These are phyloP conservation scores for Lycia hirtaria DNA, from an alignment of 2,888 invertebrate genomes.

Conservation along the genomic window DNA sequence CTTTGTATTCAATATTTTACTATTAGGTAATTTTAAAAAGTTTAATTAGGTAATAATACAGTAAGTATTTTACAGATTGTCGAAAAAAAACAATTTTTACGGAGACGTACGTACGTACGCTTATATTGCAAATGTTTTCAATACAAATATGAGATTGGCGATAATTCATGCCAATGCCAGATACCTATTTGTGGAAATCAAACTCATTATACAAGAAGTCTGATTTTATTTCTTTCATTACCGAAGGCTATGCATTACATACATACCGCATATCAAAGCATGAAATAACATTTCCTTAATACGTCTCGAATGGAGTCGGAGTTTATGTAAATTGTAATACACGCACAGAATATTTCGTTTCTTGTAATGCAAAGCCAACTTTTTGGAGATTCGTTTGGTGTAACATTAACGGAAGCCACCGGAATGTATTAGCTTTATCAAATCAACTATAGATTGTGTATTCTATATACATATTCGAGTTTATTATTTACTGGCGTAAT, in stretches of 20 bases:
- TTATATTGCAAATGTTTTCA: slow-evolving; percentile 1
- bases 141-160: slow-evolving; percentile 1
- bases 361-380: slow-evolving; percentile 60
- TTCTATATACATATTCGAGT: too few species aligned
- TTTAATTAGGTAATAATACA: too few species aligned
- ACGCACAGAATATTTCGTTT: slow-evolving; percentile 73
- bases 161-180: slow-evolving; percentile 7
- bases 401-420: slow-evolving; percentile 59
- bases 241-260: slow-evolving; percentile 51
- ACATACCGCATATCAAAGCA: slow-evolving; percentile 67
- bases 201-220: slow-evolving; percentile 33
- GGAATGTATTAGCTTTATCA: slow-evolving; percentile 36
- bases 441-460: too few species aligned
- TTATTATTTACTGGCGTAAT: too few species aligned
- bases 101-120: not conserved
- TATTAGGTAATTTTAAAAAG: too few species aligned
- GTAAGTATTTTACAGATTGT: too few species aligned
- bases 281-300: slow-evolving; percentile 76
- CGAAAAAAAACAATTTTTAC: not conserved
- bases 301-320: slow-evolving; percentile 73
- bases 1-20: too few species aligned
- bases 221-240: slow-evolving; percentile 41
- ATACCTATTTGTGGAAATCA: slow-evolving; percentile 6
- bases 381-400: slow-evolving; percentile 66
- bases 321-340: slow-evolving; percentile 80